phyloP scores from a whole-genome alignment of 2,797 vertebrate species.

The Pseudocheirus occidentalis region DNA sequence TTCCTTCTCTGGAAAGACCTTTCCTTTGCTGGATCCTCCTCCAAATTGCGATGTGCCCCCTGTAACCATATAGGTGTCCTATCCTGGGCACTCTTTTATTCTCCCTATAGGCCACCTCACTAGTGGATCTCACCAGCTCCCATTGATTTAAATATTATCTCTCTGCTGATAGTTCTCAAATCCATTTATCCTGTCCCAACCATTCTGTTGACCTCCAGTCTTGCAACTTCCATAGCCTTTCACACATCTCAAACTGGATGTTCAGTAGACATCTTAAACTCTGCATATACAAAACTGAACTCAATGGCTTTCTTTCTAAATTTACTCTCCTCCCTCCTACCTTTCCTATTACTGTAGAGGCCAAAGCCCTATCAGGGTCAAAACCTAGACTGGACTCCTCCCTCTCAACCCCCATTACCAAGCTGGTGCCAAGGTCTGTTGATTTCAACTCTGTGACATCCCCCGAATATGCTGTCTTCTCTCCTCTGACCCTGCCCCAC shows the following conservation, averaged over 20 bases:
- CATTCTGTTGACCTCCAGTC: neutral
- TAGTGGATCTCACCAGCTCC: neutral
- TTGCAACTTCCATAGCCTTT: neutral
- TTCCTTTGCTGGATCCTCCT: neutral
- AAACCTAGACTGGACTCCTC: too few species aligned
- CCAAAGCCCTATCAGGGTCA: neutral
- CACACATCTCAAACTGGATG: neutral
- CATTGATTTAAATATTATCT: neutral
- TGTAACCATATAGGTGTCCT: neutral
- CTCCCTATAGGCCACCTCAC: neutral
- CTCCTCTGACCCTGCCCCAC: neutral
- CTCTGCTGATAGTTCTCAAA: neutral
- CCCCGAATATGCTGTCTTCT: neutral
- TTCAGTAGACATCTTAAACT: neutral
- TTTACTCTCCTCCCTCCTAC: too few species aligned
- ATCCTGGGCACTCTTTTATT: neutral
- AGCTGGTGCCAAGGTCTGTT: neutral
- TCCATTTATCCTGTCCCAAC: accelerated
- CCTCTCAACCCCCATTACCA: neutral
- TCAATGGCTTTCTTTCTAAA: neutral
- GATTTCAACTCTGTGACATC: neutral
- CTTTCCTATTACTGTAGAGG: neutral
- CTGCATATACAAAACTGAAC: neutral
- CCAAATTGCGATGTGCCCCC: neutral
- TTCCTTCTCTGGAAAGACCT: too few species aligned